A percentile compares a stretch with the other conserved stretches of the same genome.
Evolutionary conservation across 2,888 invertebrate genomes (phyloP).

Genomic region (Oscheius onirici): DNA sequence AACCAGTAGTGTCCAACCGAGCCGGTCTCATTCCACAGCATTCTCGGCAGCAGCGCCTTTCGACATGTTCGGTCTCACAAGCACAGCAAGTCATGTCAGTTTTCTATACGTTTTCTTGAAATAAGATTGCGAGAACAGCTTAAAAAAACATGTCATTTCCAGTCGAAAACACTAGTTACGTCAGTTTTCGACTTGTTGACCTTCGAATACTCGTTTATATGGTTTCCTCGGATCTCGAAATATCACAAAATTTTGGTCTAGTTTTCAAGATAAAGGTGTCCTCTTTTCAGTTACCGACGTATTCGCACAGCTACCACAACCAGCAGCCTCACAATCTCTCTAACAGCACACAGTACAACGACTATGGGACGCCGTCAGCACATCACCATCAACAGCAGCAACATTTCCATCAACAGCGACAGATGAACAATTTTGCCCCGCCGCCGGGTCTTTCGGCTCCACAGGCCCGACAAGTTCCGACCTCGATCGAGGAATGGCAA

Average conservation of each 20-base stretch:
- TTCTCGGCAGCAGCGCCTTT: slow-evolving; percentile 4
- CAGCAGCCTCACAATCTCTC: not conserved
- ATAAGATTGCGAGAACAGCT: too few species aligned
- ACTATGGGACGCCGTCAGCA: not conserved
- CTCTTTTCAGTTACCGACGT: slow-evolving; percentile 3
- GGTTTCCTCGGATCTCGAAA: too few species aligned
- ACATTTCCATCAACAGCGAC: slow-evolving; percentile 5
- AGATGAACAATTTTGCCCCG: slow-evolving; percentile 18
- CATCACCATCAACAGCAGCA: slow-evolving; percentile 18
- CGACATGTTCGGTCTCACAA: slow-evolving; percentile 24
- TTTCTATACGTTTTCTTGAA: not conserved
- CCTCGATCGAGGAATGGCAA: slow-evolving; percentile 51
- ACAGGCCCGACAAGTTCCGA: slow-evolving; percentile 17
- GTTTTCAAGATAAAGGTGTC: too few species aligned
- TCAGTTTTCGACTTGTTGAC: too few species aligned
- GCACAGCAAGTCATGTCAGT: slow-evolving; percentile 4
- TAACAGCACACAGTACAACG: slow-evolving; percentile 1
- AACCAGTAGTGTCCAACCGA: slow-evolving; percentile 8
- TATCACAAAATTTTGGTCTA: not conserved
- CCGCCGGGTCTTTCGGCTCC: slow-evolving; percentile 39
- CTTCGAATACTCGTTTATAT: too few species aligned
- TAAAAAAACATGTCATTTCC: too few species aligned
- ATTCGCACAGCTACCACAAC: slow-evolving; percentile 15
- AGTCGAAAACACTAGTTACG: too few species aligned
- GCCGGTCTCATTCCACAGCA: slow-evolving; percentile 13